A percentile compares a stretch with the other conserved stretches of the same genome.
Conservation (phyloP, 2,113 vertebrate genomes). For the Nipponia nippon region DNA sequence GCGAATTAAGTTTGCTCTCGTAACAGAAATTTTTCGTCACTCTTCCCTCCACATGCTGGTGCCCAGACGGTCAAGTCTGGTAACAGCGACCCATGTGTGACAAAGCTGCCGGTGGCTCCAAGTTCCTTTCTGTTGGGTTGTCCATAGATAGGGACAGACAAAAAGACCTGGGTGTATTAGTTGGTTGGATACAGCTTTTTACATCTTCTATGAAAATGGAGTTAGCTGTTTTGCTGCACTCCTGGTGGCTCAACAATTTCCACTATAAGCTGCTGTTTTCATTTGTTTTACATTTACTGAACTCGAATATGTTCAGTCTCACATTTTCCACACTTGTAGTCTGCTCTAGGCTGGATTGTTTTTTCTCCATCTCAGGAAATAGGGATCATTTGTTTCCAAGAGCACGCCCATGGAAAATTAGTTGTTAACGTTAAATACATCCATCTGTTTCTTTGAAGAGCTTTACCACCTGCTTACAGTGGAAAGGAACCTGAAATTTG, state of each 20-base stretch:
- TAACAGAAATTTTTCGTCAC: not conserved
- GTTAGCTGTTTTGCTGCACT: not conserved
- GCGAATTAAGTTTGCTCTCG: not conserved
- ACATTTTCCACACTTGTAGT: constrained; percentile 46
- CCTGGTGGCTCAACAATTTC: not conserved
- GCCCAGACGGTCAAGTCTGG: accelerated
- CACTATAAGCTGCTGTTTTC: not conserved
- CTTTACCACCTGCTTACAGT: constrained; percentile 22
- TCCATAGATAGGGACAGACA: not conserved
- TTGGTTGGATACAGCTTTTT: not conserved
- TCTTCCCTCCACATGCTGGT: not conserved
- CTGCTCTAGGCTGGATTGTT: not conserved
- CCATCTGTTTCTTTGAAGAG: constrained; percentile 40
- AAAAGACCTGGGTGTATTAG: not conserved
- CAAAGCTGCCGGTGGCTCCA: not conserved
- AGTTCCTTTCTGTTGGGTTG: not conserved
- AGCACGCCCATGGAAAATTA: constrained; percentile 1
- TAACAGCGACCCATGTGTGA: not conserved
- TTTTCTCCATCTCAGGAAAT: constrained; percentile 18
- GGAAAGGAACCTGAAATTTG: constrained; percentile 7
- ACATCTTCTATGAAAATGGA: not conserved
- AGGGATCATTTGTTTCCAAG: constrained; percentile 23
- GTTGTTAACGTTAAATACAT: constrained; percentile 13
- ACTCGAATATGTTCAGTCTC: not conserved
- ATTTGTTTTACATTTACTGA: not conserved